Base-by-base conservation (phyloP, 2,888 invertebrate genomes). In the Vannuccia rotundouncinata region DNA sequence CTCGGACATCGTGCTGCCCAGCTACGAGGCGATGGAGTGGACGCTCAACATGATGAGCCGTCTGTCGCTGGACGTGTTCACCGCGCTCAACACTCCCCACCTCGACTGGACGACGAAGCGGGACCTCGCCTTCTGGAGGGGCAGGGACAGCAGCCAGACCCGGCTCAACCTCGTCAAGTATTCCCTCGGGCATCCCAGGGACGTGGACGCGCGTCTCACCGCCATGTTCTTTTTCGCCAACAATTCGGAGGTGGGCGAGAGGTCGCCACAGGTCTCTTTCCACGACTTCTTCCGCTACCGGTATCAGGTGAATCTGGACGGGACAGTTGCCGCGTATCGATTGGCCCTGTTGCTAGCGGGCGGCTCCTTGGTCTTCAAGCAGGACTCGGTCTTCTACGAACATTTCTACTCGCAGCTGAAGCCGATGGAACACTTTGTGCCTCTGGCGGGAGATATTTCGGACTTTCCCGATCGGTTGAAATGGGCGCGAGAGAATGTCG, bases 211-310 rank as follows among this genome's bases (percentile, higher is more conserved):
- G 13, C 94, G 94, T 0, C 91, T 97, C 29, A 97, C 97, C 0
- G 94, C 95, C 87, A 96, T 96, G 89, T 98, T 98, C 88, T 98
- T 98, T 90, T 97, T 94, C 86, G 91, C 92, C 83, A 92, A 95
- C 84, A 91, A 94, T 88, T 89, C 91, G 27, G 90, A 92, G 85
- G 95, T 95, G 89, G 96, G 95, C 0, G 94, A 95, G 17, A 92
- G 92, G 85, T 91, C 91, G 82, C 91, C 92, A 25, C 93, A 93
- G 85, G 91, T 95, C 82, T 94, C 95, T 0, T 95, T 97, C 87
- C 94, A 94, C 86, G 92, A 93, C 83, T 98, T 97, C 89, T 97
- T 97, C 87, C 92, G 94, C 95, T 94, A 93, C 87, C 96, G 96
- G 89, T 98, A 95, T 88, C 95, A 95, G 89, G 88, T 98, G 31